These are phyloP conservation scores for Chesias legatella DNA, from an alignment of 2,888 invertebrate genomes.

Conservation along the genomic window DNA sequence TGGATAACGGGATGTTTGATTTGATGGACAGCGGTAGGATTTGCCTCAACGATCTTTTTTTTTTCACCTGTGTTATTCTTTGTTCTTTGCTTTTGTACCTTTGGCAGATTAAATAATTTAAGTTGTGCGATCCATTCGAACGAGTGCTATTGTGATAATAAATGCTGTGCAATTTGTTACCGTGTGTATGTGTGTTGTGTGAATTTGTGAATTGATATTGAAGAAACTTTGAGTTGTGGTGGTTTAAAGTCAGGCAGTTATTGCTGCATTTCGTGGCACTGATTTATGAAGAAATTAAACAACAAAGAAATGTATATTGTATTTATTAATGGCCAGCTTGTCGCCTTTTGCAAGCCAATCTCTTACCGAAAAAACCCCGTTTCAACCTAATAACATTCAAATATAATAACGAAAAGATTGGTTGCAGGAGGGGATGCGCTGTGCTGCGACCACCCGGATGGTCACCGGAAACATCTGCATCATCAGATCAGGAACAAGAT, in stretches of 20 bases:
- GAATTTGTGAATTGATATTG: too few species aligned
- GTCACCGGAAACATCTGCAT: constrained; percentile 62
- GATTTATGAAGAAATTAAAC: too few species aligned
- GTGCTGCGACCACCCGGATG: constrained; percentile 52
- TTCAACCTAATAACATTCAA: not conserved
- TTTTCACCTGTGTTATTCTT: constrained; percentile 25
- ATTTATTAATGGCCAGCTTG: constrained; percentile 25
- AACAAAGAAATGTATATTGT: not conserved
- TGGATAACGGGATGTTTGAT: constrained; percentile 57
- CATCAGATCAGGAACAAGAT: constrained; percentile 54
- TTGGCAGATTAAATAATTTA: not conserved
- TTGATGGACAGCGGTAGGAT: constrained; percentile 41
- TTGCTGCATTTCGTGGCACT: too few species aligned
- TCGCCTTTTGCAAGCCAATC: constrained; percentile 58
- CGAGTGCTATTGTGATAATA: constrained; percentile 1
- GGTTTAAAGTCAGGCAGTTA: too few species aligned
- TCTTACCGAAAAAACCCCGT: constrained; percentile 12
- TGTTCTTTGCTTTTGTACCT: constrained; percentile 16
- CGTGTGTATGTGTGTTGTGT: not conserved
- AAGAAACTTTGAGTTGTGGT: too few species aligned
- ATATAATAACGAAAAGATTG: constrained; percentile 46
- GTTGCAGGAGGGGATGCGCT: constrained; percentile 73
- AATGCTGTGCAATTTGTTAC: constrained; percentile 2
- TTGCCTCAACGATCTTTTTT: constrained; percentile 5
- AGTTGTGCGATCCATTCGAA: too few species aligned